Evolutionary conservation across 2,113 vertebrate genomes (phyloP), one percentile per base, ranked within the genome.

Genomic region (Trochalopteron elliotii): DNA sequence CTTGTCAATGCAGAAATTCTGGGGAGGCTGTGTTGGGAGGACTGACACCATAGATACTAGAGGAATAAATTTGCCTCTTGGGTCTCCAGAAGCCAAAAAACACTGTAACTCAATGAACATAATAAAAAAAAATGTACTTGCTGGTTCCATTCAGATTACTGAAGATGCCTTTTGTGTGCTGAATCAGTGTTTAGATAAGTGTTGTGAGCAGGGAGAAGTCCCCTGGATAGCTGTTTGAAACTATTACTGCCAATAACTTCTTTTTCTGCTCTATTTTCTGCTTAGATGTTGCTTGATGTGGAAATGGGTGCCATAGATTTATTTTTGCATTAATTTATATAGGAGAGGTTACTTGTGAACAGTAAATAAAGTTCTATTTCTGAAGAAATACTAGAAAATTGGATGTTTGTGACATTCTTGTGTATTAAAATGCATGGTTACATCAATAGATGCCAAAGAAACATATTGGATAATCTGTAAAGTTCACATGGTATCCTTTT

Each of bases 131-230:
- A 33, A 31, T 20, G 11, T 61, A 12, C 49, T 65, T 70, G n/a
- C 40, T 57, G 31, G 64, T 77, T 47, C 52, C 20, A 3, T 92
- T 78, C 42, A 57, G 22, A 24, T 82, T 93, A 42, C 57, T 82
- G 55, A 89, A 56, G 67, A 47, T 59, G 76, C 9, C 22, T 76
- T 87, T 71, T 86, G 75, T 84, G 59, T 65, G 50, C 74, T 86
- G 56, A 59, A 84, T 92, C 80, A 81, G 87, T 69, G 77, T 96
- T 96, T 89, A 95, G 61, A 69, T 95, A 79, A 82, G 64, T 76
- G 59, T 19, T 84, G 49, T 72, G 39, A 90, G 71, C 37, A 78
- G 45, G 18, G 50, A 59, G 57, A 57, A 78, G 40, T 90, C 47
- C 79, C 74, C 75, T 85, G 18, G 71, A 75, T 55, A 56, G 82